These are phyloP conservation scores for Geotrypetes seraphini DNA, from an alignment of 2,797 vertebrate species.

Conservation along the genomic window DNA sequence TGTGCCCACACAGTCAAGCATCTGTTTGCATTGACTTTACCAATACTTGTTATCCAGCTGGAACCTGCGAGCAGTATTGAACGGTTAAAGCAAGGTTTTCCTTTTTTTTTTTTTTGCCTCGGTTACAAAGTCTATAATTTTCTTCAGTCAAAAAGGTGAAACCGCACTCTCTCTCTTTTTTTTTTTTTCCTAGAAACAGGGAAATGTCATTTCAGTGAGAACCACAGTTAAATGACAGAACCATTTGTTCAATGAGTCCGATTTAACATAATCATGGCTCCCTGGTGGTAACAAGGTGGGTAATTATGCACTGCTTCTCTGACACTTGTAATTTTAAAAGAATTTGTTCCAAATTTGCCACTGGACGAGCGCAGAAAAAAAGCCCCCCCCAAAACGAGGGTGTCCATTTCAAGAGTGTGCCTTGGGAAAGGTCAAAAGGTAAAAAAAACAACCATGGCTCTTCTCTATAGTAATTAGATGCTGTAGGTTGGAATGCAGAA, in stretches of 20 bases:
- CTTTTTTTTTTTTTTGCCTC: constrained; percentile 4
- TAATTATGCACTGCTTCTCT: constrained; percentile 17
- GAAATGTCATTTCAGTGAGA: constrained; percentile 22
- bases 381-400: not conserved
- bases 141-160: not conserved
- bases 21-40: not conserved
- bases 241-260: not conserved
- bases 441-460: no score
- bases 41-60: no score
- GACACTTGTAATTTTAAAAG: constrained; percentile 26
- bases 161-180: no score
- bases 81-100: constrained; percentile 12
- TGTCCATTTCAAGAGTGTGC: constrained; percentile 16
- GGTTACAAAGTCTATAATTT: constrained; percentile 13
- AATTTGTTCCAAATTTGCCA: constrained; percentile 40
- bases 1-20: not conserved
- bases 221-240: constrained; percentile 11
- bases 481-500: no score
- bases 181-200: constrained; percentile 13
- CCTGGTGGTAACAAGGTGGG: constrained; percentile 16
- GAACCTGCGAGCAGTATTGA: no score
- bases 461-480: no score
- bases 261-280: constrained; percentile 16
- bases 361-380: constrained; percentile 17
- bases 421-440: constrained; percentile 13